phyloP scores from a whole-genome alignment of 2,888 invertebrate genomes.

The Parnassius smintheus region DNA sequence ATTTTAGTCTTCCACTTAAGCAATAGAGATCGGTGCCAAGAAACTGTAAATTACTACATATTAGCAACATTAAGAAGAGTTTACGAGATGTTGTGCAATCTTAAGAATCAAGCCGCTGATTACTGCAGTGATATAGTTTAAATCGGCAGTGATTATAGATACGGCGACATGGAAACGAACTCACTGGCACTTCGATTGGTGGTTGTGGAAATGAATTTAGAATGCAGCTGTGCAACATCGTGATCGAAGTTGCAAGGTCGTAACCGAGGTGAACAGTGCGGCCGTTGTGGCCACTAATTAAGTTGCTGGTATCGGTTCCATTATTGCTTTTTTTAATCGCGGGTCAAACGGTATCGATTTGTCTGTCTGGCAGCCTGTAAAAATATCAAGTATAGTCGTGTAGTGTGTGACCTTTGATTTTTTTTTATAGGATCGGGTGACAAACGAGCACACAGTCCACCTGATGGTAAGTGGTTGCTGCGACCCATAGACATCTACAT shows the following conservation, averaged over 20 bases:
- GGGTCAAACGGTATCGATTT: background rate
- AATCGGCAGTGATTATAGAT: background rate
- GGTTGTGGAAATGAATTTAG: conserved; percentile 32
- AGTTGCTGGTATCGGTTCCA: conserved; percentile 33
- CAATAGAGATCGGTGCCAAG: no score
- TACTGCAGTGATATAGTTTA: background rate
- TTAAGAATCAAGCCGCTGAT: no score
- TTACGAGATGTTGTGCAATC: no score
- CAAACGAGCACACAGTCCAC: no score
- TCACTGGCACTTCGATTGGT: conserved; percentile 1
- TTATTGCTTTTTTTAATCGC: conserved; percentile 9
- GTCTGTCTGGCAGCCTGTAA: background rate
- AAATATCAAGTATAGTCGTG: conserved; percentile 10
- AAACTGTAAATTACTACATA: no score
- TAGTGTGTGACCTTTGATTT: background rate
- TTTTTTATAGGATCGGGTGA: no score
- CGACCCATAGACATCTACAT: no score
- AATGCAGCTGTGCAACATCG: conserved; percentile 56
- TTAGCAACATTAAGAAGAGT: no score
- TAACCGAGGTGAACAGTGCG: conserved; percentile 37
- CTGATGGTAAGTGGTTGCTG: no score
- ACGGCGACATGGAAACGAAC: conserved; percentile 8
- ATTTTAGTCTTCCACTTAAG: no score
- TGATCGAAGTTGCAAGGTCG: conserved; percentile 57
- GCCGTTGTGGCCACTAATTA: conserved; percentile 49